Evolutionary conservation across 2,888 invertebrate genomes (phyloP), one percentile per base, ranked within the genome.

Genomic region (Cosmia trapezina): DNA sequence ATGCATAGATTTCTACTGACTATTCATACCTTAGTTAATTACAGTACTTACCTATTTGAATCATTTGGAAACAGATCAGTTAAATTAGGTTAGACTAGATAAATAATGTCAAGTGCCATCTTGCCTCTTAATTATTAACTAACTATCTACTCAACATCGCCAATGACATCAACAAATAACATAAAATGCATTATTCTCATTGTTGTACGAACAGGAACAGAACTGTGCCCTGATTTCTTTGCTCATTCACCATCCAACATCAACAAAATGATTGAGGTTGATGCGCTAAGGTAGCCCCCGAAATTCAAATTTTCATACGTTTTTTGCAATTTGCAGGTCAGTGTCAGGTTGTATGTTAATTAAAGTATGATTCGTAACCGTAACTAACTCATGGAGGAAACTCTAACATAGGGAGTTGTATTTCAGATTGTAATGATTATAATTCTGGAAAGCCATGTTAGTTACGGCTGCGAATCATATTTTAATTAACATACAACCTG

Each of bases 11-110:
- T 64, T 28, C 12, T 33, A 45, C 22, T 19, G 11, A 54, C 11
- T 67, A 45, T 49, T 57, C 43, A 14, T 62, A 49, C 17, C 19
- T 67, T 57, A 17, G 19, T 22, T 49, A 56, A 56, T 70, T n/a
- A 54, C 19, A 19, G 3, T 43, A 54, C 28, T n/a, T 33, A 57
- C 4, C 2, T 70, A 57, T 37, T 70, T 28, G 11, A n/a, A 28
- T 47, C 2, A 28, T 60, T 72, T 37, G n/a, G 4, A 4, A 72
- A 45, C 45, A n/a, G 22, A 60, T 53, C 51, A 17, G n/a, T 71
- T 62, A 49, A 56, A 63, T 43, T 49, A 63, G 43, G 33, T 64
- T 14, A 72, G 73, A 73, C 73, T 73, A 73, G 73, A 73, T 47
- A 17, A 70, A 22, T 54, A 45, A 45, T 37, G 8, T 54, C 66